A percentile compares a stretch with the other conserved stretches of the same genome.
Conservation (phyloP, 2,113 vertebrate genomes). For the Rana temporaria region DNA sequence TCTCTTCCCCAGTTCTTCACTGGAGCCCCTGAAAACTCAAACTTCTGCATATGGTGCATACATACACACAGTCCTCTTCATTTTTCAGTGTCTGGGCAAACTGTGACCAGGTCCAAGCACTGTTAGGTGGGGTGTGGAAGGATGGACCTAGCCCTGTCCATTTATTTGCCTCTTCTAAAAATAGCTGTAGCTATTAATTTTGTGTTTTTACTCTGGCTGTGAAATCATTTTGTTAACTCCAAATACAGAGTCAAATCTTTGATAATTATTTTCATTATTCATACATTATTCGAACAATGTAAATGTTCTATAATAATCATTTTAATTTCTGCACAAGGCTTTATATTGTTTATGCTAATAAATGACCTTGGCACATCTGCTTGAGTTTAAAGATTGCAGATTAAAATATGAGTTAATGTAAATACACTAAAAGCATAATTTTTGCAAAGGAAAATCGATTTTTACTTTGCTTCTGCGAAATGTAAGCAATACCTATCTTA, state of each 20-base stretch:
- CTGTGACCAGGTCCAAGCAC: too few relatives aligned
- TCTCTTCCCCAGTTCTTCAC: too few relatives aligned
- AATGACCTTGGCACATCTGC: background rate
- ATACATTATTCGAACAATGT: constrained; percentile 1
- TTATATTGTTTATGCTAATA: constrained; percentile 26
- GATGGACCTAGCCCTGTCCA: too few relatives aligned
- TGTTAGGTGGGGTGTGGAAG: too few relatives aligned
- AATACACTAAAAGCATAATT: background rate
- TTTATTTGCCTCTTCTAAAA: too few relatives aligned
- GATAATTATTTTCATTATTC: background rate
- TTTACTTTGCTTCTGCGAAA: background rate
- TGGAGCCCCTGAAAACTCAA: too few relatives aligned
- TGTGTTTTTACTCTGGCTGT: too few relatives aligned
- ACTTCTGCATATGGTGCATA: too few relatives aligned
- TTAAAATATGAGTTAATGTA: background rate
- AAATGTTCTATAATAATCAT: constrained; percentile 23
- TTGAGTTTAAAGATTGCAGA: background rate
- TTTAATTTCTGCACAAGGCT: background rate
- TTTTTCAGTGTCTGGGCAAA: too few relatives aligned
- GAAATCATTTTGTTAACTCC: too few relatives aligned
- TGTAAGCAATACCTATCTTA: background rate
- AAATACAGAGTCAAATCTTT: background rate
- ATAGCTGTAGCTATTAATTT: too few relatives aligned
- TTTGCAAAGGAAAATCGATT: background rate
- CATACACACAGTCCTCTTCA: too few relatives aligned